Base-by-base conservation (phyloP, 1,140 invertebrate species). In the Eulimnadia texana region DNA sequence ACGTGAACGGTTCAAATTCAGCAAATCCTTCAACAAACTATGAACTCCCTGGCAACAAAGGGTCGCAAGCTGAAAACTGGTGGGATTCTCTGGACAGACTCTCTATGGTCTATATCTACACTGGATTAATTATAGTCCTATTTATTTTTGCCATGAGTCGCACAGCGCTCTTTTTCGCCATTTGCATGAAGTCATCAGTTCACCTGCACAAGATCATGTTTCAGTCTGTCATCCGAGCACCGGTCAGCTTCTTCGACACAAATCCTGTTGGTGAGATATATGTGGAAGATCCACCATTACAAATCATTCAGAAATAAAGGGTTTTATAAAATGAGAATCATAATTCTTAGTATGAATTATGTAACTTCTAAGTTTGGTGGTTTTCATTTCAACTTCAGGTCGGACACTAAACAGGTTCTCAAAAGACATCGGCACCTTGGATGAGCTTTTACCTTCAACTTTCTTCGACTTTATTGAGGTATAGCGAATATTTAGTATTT, bases 181-280 rank as follows among this genome's bases (percentile, higher is more conserved):
- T 89, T 6, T 88, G 85, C 66, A 85, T 90, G 79, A 83, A 79
- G 19, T 79, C 90, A 0, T 90, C 88, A 0, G 79, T 79, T 61
- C 81, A 76, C 23, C 74, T 95, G 9, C 91, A 95, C 69, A 83
- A 90, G 69, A 75, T 73, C 20, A 91, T 93, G 87, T 92, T 92
- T 70, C 69, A 71, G 16, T 78, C 79, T n/a, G 82, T 91, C 25
- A 80, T 87, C 0, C 76, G 80, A 1, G 80, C 85, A 0, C 81
- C 84, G 0, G 89, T 90, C 82, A 74, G 80, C 1, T 93, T 92
- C 73, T 92, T 91, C 71, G 85, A 89, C 68, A 78, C 78, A 10
- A 92, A 88, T 71, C 86, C 86, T 1, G 79, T 80, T 3, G 91
- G 77, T 79, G 67, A 58, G 27, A 70, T 3, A 69, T 77, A 24